A percentile compares a stretch with the other conserved stretches of the same genome.
phyloP scores from a whole-genome alignment of 2,113 vertebrate genomes.

The Aegithalos caudatus region DNA sequence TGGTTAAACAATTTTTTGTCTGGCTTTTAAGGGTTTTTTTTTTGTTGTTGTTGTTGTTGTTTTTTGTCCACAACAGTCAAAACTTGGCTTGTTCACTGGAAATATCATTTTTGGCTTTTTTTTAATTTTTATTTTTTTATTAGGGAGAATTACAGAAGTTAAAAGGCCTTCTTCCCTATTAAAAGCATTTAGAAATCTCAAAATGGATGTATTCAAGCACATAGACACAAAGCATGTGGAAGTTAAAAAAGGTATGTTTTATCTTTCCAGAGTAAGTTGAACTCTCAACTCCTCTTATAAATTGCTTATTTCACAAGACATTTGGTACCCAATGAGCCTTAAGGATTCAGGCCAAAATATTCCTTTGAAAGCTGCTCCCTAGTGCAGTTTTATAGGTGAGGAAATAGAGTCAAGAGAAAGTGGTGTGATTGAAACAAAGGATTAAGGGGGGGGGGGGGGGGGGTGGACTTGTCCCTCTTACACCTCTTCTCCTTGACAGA shows the following conservation, averaged over 20 bases:
- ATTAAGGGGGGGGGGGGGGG: neutral
- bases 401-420: neutral
- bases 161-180: neutral
- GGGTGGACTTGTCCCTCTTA: neutral
- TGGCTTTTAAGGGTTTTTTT: neutral
- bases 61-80: neutral
- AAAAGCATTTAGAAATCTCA: neutral
- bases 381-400: neutral
- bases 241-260: neutral
- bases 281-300: neutral
- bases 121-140: no score
- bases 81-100: constrained; percentile 28
- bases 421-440: neutral
- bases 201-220: neutral
- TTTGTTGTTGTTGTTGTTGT: no score
- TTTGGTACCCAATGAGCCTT: neutral
- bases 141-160: neutral
- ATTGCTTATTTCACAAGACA: neutral
- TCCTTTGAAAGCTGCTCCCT: neutral
- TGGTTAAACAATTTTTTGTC: neutral
- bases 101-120: neutral
- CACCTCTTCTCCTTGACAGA: neutral
- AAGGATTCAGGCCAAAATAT: neutral
- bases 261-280: neutral
- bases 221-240: neutral